Percentiles rank a stretch among this genome's conserved stretches.
phyloP scores from a whole-genome alignment of 2,113 vertebrate genomes.

The Oryzias javanicus region DNA sequence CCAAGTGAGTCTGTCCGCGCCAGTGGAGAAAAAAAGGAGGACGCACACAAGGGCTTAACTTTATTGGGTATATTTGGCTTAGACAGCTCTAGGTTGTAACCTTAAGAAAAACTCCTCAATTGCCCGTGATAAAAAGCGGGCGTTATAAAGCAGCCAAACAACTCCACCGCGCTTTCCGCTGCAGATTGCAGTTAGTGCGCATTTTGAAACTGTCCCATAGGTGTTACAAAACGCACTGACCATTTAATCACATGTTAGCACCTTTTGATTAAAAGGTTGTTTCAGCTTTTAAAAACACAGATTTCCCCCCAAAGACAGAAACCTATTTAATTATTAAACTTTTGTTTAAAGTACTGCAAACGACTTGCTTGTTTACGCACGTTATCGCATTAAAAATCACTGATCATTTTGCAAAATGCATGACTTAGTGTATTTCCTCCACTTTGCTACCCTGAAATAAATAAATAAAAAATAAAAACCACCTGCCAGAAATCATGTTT shows the following conservation, averaged over 20 bases:
- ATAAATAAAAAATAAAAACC: conserved; percentile 48
- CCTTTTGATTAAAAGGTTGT: not conserved
- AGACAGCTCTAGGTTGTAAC: conserved; percentile 79
- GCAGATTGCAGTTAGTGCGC: conserved; percentile 46
- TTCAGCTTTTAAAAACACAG: not conserved
- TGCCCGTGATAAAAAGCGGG: conserved; percentile 75
- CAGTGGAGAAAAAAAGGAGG: conserved; percentile 72
- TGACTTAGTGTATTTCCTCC: conserved; percentile 9
- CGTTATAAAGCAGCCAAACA: conserved; percentile 74
- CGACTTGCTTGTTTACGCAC: conserved; percentile 15
- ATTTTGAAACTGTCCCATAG: conserved; percentile 27
- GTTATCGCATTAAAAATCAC: conserved; percentile 3
- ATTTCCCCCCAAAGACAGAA: not conserved
- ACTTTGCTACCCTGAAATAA: conserved; percentile 52
- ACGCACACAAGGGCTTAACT: conserved; percentile 68
- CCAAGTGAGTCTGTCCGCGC: conserved; percentile 74
- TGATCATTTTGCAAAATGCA: conserved; percentile 30
- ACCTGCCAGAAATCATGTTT: conserved; percentile 57
- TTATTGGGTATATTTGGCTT: conserved; percentile 81
- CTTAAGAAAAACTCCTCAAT: conserved; percentile 80
- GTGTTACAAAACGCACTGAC: conserved; percentile 16
- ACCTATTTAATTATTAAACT: conserved; percentile 7
- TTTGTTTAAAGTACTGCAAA: conserved; percentile 23
- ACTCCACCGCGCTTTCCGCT: conserved; percentile 58
- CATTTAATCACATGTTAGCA: conserved; percentile 26